Base-by-base conservation (phyloP, 2,113 vertebrate species). In the Kobus ellipsiprymnus region DNA sequence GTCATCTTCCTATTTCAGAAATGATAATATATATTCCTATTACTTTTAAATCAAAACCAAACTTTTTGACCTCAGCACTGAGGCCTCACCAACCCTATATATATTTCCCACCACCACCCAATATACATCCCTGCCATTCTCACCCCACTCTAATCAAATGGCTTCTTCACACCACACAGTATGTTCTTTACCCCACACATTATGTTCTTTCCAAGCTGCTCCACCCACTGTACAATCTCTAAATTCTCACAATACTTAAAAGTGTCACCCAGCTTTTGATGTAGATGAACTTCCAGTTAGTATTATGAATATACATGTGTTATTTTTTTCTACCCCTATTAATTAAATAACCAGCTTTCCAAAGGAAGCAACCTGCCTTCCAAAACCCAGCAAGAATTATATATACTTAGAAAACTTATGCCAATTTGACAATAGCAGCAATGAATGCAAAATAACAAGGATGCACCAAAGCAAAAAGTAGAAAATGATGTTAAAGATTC, bases 11-110 rank as follows among this genome's bases (percentile, higher is more conserved):
- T 94, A 87, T 40, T 97, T 95, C 30, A 94, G 52, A 96, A 96
- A 81, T 17, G 57, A 14, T 27, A 94, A 64, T 57, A 88, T 25
- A 36, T 33, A 36, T 40, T 74, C 27, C 50, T 84, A 81, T 36
- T 74, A 36, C 33, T 93, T 93, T 95, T 67, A 11, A 96, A 94
- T 74, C 9, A 91, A 94, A 96, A 87, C 33, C 71, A 92, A 93
- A 46, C 23, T 92, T 55, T 92, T 82, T 60, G 33, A 57, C 30
- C 30, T 64, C 67, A 44, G 40, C 9, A 62, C 30, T 46, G 57
- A 77, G 21, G 44, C n/a, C 13, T 64, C 36, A 59, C 12, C 14
- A 93, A 33, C 77, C 60, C 71, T 85, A 62, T 19, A 14, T 7
- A 36, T 62, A 44, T 60, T 84, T 87, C 12, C 44, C 44, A 86